Percentiles rank a stretch among this genome's conserved stretches.
Conservation (phyloP, 1,140 invertebrate species). For the Idris sp. region DNA sequence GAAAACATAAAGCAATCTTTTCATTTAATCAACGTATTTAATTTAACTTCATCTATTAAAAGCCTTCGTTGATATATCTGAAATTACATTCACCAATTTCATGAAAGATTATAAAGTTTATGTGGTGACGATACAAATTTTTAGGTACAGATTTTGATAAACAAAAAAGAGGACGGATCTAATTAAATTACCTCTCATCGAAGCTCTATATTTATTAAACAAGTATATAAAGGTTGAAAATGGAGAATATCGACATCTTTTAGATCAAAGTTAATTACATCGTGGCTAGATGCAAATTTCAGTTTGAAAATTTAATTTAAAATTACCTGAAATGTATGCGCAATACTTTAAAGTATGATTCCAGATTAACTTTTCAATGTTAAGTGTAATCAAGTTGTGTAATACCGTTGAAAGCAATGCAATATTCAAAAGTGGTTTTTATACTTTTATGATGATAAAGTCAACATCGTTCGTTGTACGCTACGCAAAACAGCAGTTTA, state of each 20-base stretch:
- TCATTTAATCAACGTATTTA: too few species aligned
- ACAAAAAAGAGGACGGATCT: too few species aligned
- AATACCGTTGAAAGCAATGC: constrained; percentile 22
- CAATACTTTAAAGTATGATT: not conserved
- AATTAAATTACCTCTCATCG: not conserved
- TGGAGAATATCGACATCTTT: constrained; percentile 1
- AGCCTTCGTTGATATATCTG: too few species aligned
- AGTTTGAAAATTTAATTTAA: constrained; percentile 13
- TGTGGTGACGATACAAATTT: too few species aligned
- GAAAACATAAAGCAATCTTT: too few species aligned
- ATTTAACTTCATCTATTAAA: too few species aligned
- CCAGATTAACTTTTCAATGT: constrained; percentile 19
- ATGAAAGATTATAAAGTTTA: too few species aligned
- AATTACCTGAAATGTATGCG: not conserved
- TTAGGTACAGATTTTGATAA: too few species aligned
- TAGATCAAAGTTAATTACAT: constrained; percentile 16
- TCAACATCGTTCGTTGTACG: not conserved
- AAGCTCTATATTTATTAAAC: constrained; percentile 2
- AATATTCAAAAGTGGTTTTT: constrained; percentile 18
- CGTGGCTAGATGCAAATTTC: constrained; percentile 3
- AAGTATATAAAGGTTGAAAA: constrained; percentile 1
- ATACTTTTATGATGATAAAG: constrained; percentile 6
- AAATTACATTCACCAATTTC: too few species aligned
- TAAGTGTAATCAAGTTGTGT: constrained; percentile 10
- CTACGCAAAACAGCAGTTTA: not conserved